phyloP scores from a whole-genome alignment of 2,888 invertebrate genomes.

The Calameuta pallipes region DNA sequence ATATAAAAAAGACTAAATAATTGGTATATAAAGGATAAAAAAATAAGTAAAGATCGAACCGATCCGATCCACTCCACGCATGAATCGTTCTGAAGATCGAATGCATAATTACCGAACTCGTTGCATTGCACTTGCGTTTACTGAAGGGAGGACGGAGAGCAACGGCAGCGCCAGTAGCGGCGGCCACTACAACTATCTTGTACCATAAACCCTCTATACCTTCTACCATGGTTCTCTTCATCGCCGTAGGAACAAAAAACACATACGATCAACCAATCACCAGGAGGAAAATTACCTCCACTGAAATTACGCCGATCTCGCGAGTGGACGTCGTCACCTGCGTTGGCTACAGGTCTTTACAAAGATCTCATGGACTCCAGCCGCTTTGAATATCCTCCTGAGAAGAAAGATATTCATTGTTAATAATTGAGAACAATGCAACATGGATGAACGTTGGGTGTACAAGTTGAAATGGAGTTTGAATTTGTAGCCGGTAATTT shows the following conservation, averaged over 20 bases:
- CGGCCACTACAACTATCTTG: background rate
- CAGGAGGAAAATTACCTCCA: background rate
- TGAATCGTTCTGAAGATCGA: slow-evolving; percentile 41
- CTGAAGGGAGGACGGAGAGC: background rate
- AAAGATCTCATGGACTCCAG: background rate
- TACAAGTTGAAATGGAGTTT: background rate
- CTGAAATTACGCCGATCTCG: background rate
- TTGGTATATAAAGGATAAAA: background rate
- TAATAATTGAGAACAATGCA: background rate
- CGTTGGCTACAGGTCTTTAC: background rate
- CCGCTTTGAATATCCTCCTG: background rate
- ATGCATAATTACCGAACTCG: slow-evolving; percentile 35
- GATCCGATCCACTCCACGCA: slow-evolving; percentile 35
- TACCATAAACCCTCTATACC: background rate
- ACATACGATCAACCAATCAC: background rate
- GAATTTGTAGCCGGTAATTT: background rate
- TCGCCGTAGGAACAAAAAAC: background rate
- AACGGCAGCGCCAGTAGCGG: background rate
- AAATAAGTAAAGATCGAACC: slow-evolving; percentile 12
- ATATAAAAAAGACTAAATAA: background rate
- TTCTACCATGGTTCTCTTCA: background rate
- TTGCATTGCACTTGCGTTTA: background rate
- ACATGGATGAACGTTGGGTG: background rate
- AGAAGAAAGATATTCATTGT: background rate
- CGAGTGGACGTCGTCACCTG: background rate